A percentile compares a stretch with the other conserved stretches of the same genome.
Conservation (phyloP, 2,888 invertebrate species). For the Xestia rhomboidea region DNA sequence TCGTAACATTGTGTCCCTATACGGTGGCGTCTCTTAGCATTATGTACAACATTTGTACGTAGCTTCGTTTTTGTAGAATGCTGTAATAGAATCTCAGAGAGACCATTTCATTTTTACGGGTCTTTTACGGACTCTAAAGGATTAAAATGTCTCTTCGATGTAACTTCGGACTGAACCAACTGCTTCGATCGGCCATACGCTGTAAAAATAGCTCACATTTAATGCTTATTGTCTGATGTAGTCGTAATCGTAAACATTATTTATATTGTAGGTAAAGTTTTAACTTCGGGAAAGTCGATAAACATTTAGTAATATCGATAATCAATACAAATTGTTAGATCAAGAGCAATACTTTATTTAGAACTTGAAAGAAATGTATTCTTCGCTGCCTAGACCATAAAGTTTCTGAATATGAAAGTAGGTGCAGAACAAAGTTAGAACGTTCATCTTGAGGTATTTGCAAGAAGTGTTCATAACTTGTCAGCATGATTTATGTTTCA, state of each 20-base stretch:
- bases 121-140: constrained; percentile 57
- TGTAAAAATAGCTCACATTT: constrained; percentile 23
- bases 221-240: constrained; percentile 1
- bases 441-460: constrained; percentile 12
- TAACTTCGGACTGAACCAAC: constrained; percentile 40
- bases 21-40: constrained; percentile 30
- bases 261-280: constrained; percentile 5
- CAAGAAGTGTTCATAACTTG: constrained; percentile 24
- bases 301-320: neutral
- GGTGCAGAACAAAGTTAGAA: constrained; percentile 11
- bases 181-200: constrained; percentile 7
- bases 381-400: neutral
- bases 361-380: neutral
- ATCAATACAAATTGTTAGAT: neutral
- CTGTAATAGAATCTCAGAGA: constrained; percentile 61
- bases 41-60: constrained; percentile 31
- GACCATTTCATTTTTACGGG: constrained; percentile 61
- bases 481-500: neutral
- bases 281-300: neutral
- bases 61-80: constrained; percentile 39
- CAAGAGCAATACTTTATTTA: neutral
- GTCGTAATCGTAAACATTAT: constrained; percentile 25
- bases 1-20: constrained; percentile 19
- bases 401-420: constrained; percentile 20
- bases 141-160: constrained; percentile 60